Base-by-base conservation (phyloP, 2,888 invertebrate species). In the Aspidiotus destructor region DNA sequence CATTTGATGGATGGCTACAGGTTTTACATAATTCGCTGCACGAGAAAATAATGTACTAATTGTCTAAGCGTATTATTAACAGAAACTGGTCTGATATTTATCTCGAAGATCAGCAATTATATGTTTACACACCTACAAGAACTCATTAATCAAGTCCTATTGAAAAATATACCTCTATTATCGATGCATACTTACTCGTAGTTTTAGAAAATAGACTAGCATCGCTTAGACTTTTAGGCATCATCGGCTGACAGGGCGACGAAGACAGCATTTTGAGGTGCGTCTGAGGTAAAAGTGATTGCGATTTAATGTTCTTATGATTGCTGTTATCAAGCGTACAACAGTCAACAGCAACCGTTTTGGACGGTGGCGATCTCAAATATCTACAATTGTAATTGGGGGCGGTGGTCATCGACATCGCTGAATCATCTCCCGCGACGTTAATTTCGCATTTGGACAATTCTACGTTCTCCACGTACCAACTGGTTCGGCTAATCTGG, bases 201-300 rank as follows among this genome's bases (percentile, higher is more conserved):
- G 58, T 77, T 75, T 44, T 62, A 57, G 62, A 69, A 44, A 76
- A 71, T 58, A 85, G 77, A 73, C 84, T 85, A 76, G 89, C 87
- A 68, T 89, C 89, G 77, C 90, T 91, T 41, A 92, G 81, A 75
- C 91, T 91, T 79, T 92, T 90, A 54, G 92, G 92, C 74, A 92
- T 80, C 8, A 92, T 92, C 63, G 92, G 92, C 75, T 92, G 79
- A 70, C 91, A 91, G 77, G 88, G 44, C 55, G 55, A 48, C 44
- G 62, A 55, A 41, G 57, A 62, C 41, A 62, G 62, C 42, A 41
- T 57, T 48, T 41, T 57, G n/a, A 10, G 55, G n/a, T 11, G 17
- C 17, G 17, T 8, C 6, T 58, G 58, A 10, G 9, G 58, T 13
- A 40, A 40, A 17, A 40, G 9, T 13, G 10, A 10, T 40, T 8